phyloP scores from a whole-genome alignment of 2,797 vertebrate species.

The Cottoperca gobio region DNA sequence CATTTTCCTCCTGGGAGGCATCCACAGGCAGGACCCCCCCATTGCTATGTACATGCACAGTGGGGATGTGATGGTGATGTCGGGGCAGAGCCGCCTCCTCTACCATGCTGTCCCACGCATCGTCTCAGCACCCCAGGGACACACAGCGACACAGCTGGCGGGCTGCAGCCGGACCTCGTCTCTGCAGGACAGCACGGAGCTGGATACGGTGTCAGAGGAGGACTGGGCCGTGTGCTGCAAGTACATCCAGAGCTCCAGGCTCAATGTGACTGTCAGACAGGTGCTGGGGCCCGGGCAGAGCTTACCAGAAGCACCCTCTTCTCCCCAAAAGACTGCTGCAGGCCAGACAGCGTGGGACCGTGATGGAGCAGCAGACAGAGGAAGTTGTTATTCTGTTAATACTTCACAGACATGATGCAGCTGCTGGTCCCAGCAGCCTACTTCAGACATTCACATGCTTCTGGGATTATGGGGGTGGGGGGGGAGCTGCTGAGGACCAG shows the following conservation, averaged over 20 bases:
- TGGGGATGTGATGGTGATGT: constrained; percentile 97
- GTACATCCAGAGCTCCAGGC: constrained; percentile 90
- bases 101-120: constrained; percentile 96
- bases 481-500: neutral
- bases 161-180: neutral
- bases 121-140: constrained; percentile 79
- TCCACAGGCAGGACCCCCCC: constrained; percentile 87
- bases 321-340: neutral
- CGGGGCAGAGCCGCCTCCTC: constrained; percentile 92
- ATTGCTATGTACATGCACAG: constrained; percentile 96
- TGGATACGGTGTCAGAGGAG: constrained; percentile 78
- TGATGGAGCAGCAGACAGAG: neutral
- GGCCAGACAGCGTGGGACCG: neutral
- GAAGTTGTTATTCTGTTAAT: constrained; percentile 43
- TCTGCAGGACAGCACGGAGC: constrained; percentile 33
- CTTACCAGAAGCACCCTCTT: constrained; percentile 74
- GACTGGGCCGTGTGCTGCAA: constrained; percentile 91
- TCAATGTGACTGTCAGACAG: constrained; percentile 95
- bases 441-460: neutral
- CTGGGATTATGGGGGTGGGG: too few species aligned
- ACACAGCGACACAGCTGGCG: constrained; percentile 59
- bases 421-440: too few species aligned
- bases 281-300: constrained; percentile 88
- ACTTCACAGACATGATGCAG: constrained; percentile 25
- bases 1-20: constrained; percentile 93